phyloP scores from a whole-genome alignment of 2,888 invertebrate species.

The Anthophora plumipes region DNA sequence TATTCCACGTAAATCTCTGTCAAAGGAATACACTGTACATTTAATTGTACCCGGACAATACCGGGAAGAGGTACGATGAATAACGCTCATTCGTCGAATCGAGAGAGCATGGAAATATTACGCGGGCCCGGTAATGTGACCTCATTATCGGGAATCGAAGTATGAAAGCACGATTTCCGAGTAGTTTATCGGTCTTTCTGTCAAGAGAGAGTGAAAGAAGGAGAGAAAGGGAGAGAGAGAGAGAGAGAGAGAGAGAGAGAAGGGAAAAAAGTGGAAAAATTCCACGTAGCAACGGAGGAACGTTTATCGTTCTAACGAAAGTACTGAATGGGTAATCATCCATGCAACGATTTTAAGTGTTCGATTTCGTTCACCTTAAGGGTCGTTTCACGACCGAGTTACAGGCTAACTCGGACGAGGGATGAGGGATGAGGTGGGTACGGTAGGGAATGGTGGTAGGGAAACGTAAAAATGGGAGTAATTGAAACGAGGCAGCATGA shows the following conservation, averaged over 20 bases:
- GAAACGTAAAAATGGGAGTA: slow-evolving; percentile 8
- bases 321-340: slow-evolving; percentile 54
- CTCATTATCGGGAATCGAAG: slow-evolving; percentile 50
- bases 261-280: too few relatives aligned
- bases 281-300: slow-evolving; percentile 42
- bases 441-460: neutral
- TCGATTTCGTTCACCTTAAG: slow-evolving; percentile 53
- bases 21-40: neutral
- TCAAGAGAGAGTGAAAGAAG: neutral
- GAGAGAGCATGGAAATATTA: slow-evolving; percentile 19
- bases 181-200: slow-evolving; percentile 38
- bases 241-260: neutral
- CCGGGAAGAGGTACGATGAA: neutral
- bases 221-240: neutral
- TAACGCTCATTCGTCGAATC: neutral
- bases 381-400: slow-evolving; percentile 51
- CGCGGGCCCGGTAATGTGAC: slow-evolving; percentile 25
- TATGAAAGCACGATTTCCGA: slow-evolving; percentile 44
- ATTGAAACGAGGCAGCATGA: slow-evolving; percentile 27
- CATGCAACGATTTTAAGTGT: slow-evolving; percentile 54
- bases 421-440: neutral
- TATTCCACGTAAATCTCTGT: neutral
- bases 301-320: slow-evolving; percentile 55
- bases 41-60: neutral
- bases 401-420: neutral